A percentile compares a stretch with the other conserved stretches of the same genome.
Conservation (phyloP, 2,113 vertebrate species). For the Gymnorhina tibicen region DNA sequence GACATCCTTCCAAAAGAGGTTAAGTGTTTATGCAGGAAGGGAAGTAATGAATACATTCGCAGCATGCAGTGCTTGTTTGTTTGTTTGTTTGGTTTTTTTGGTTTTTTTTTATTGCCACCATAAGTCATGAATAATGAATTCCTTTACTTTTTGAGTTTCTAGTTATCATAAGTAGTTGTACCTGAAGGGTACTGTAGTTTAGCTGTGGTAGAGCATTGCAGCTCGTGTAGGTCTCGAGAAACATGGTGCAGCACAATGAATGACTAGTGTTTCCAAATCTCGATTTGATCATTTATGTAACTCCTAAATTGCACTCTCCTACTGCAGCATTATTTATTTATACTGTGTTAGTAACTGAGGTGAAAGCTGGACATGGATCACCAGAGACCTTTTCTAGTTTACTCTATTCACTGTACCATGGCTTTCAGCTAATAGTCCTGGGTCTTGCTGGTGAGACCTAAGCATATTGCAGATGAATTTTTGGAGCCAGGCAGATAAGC, state of each 20-base stretch:
- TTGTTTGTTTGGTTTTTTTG: background rate
- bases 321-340: background rate
- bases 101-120: background rate
- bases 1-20: background rate
- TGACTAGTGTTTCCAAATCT: background rate
- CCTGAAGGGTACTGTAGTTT: background rate
- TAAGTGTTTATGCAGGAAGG: background rate
- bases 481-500: background rate
- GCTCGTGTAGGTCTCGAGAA: background rate
- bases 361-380: background rate
- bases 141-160: background rate
- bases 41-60: background rate
- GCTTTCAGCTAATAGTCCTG: background rate
- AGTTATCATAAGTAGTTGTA: background rate
- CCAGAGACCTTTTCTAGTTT: background rate
- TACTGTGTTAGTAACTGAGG: background rate
- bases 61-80: too few relatives aligned
- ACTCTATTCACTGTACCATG: accelerated
- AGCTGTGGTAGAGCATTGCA: background rate
- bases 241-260: background rate
- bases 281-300: background rate
- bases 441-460: background rate
- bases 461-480: background rate
- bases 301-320: background rate
- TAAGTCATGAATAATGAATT: background rate